A percentile compares a stretch with the other conserved stretches of the same genome.
Conservation (phyloP, 2,888 invertebrate species). For the Lamellibrachia columna region DNA sequence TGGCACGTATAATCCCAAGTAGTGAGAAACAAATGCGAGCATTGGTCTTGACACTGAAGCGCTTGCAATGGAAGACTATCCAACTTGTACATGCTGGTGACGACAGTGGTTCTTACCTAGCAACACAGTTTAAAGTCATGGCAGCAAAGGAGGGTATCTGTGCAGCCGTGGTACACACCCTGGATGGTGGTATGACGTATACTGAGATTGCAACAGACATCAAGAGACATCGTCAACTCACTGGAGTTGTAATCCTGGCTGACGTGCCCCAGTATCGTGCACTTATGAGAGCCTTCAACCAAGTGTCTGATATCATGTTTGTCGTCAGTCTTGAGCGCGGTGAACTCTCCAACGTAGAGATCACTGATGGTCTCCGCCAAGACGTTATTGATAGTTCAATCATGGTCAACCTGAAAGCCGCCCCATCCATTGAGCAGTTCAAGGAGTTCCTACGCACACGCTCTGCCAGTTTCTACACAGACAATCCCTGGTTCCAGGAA, state of each 20-base stretch:
- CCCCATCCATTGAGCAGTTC: slow-evolving; percentile 7
- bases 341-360: neutral
- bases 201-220: neutral
- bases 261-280: neutral
- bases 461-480: slow-evolving; percentile 13
- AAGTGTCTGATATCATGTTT: neutral
- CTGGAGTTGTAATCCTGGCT: neutral
- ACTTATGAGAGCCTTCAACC: neutral
- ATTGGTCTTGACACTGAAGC: slow-evolving; percentile 18
- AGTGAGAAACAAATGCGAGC: neutral
- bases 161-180: neutral
- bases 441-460: slow-evolving; percentile 22
- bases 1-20: neutral
- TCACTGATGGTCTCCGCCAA: neutral
- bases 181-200: neutral
- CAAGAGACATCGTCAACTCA: neutral
- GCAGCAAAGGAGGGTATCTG: slow-evolving; percentile 21
- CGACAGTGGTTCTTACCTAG: neutral
- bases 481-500: slow-evolving; percentile 49
- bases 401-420: neutral
- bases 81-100: slow-evolving; percentile 24
- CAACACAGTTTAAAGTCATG: neutral
- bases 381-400: neutral
- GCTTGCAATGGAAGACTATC: slow-evolving; percentile 21
- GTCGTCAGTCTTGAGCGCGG: neutral